Evolutionary conservation across 2,888 invertebrate genomes (phyloP).

Genomic region (Trichacis sp.): DNA sequence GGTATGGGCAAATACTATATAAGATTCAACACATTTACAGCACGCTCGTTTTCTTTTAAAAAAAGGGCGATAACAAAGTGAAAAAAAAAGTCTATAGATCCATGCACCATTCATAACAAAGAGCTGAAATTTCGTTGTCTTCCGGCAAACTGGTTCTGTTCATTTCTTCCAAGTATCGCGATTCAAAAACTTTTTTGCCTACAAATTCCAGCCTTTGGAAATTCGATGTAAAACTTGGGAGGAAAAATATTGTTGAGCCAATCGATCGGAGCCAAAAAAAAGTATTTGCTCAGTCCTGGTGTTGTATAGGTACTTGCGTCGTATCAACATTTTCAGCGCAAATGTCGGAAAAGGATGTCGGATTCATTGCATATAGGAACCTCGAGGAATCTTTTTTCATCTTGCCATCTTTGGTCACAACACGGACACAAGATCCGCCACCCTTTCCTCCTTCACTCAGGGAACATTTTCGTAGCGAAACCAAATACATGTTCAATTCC

Average conservation of each 20-base stretch:
- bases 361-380: slow-evolving; percentile 39
- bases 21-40: slow-evolving; percentile 20
- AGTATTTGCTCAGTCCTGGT: slow-evolving; percentile 43
- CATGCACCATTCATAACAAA: neutral
- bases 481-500: too few relatives aligned
- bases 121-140: slow-evolving; percentile 1
- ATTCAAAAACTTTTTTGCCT: too few relatives aligned
- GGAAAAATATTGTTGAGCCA: too few relatives aligned
- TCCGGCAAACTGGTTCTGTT: too few relatives aligned
- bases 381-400: slow-evolving; percentile 19
- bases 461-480: too few relatives aligned
- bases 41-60: neutral
- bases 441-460: slow-evolving; percentile 47
- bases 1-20: slow-evolving; percentile 45
- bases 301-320: slow-evolving; percentile 41
- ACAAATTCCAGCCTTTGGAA: too few relatives aligned
- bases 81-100: neutral
- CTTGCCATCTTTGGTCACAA: slow-evolving; percentile 16
- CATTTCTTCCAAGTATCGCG: too few relatives aligned
- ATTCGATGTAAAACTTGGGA: too few relatives aligned
- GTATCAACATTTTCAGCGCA: slow-evolving; percentile 34
- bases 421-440: slow-evolving; percentile 41
- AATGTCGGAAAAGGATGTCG: slow-evolving; percentile 35
- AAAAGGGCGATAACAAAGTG: slow-evolving; percentile 1
- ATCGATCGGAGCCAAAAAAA: too few relatives aligned